phyloP scores from a whole-genome alignment of 1,140 invertebrate genomes.

The Trachymyrmex septentrionalis region DNA sequence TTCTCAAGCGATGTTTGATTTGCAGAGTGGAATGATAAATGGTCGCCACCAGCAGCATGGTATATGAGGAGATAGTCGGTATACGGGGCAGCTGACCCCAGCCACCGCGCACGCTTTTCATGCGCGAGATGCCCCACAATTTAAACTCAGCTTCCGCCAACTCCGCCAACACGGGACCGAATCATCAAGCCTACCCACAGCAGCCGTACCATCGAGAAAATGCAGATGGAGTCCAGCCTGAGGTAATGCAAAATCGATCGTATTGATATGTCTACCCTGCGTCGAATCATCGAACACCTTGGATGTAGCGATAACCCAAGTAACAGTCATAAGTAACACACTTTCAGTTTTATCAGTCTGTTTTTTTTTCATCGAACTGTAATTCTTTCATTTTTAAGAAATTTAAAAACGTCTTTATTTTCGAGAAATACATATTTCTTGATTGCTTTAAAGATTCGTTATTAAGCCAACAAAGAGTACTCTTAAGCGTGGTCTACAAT shows the following conservation, averaged over 20 bases:
- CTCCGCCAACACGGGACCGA: conserved; percentile 82
- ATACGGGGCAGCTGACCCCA: conserved; percentile 87
- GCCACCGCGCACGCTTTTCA: conserved; percentile 85
- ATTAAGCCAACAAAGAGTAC: background rate
- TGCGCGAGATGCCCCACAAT: conserved; percentile 85
- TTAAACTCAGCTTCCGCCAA: conserved; percentile 84
- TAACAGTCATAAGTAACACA: background rate
- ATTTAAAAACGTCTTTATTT: too few relatives aligned
- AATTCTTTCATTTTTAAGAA: background rate
- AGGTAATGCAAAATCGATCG: conserved; percentile 74
- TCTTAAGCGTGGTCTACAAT: too few relatives aligned
- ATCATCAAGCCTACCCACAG: conserved; percentile 86
- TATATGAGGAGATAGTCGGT: conserved; percentile 86
- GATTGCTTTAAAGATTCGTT: background rate
- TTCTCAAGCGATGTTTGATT: background rate
- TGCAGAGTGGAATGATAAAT: conserved; percentile 82
- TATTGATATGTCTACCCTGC: background rate
- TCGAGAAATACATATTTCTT: too few relatives aligned
- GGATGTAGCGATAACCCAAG: background rate
- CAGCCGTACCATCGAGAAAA: conserved; percentile 85
- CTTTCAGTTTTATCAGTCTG: background rate
- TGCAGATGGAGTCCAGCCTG: conserved; percentile 83
- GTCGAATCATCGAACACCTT: background rate
- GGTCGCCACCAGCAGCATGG: conserved; percentile 85
- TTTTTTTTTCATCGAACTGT: background rate